Evolutionary conservation across 2,113 vertebrate genomes (phyloP).

Genomic region (Acrocephalus kingi): DNA sequence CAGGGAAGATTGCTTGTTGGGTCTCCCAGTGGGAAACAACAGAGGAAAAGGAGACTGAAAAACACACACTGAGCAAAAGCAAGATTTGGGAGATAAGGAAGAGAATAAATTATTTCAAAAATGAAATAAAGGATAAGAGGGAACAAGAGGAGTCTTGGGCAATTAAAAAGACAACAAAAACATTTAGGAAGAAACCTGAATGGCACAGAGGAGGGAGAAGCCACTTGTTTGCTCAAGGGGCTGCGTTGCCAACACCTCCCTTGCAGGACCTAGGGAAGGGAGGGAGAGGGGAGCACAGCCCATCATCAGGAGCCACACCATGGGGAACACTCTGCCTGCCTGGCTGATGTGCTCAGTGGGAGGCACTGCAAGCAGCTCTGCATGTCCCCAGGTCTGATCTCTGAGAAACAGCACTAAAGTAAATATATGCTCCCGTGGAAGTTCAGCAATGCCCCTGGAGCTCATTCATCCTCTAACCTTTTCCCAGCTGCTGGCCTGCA

Average conservation of each 20-base stretch:
- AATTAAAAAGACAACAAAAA: not conserved
- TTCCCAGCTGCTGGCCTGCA: constrained; percentile 67
- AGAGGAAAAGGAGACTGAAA: not conserved
- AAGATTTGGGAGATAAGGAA: not conserved
- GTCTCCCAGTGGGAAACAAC: not conserved
- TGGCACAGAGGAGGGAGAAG: not conserved
- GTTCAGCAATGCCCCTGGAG: constrained; percentile 28
- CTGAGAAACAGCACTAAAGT: constrained; percentile 30
- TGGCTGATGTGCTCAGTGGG: not conserved
- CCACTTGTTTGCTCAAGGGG: not conserved
- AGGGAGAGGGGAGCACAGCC: not conserved
- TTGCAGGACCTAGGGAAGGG: not conserved
- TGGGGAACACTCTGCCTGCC: not conserved
- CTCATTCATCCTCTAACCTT: constrained; percentile 75
- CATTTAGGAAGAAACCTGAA: not conserved
- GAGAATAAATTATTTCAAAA: not conserved
- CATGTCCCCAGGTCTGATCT: not conserved
- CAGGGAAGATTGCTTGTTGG: not conserved
- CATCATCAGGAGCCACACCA: rapidly evolving
- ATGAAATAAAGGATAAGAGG: not conserved
- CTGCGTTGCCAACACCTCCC: not conserved
- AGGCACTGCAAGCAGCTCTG: not conserved
- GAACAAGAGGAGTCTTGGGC: not conserved
- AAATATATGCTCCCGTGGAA: constrained; percentile 65
- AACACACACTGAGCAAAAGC: not conserved